Base-by-base conservation (phyloP, 2,888 invertebrate species). In the Embidobia sp. region DNA sequence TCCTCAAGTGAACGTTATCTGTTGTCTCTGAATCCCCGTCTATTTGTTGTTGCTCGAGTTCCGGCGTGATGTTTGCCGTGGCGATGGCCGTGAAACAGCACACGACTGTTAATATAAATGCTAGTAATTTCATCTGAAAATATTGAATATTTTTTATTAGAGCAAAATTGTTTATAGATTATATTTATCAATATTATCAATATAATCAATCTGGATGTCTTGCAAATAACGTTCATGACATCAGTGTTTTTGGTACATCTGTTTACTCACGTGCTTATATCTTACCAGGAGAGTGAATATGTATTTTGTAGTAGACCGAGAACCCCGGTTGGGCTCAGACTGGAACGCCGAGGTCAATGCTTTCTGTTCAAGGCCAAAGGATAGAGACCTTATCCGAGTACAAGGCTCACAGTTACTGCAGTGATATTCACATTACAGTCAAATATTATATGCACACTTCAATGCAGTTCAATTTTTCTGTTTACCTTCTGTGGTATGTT, bases 351-450 rank as follows among this genome's bases (percentile, higher is more conserved):
- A 86, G 86, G 87, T 87, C 86, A 87, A 86, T 83, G 86, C 81
- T 86, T 87, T 82, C 84, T 81, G 81, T 85, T 85, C 85, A 86
- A 86, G 86, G 87, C 85, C 85, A 86, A 86, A 83, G 85, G 82
- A 85, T 84, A 81, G 81, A 79, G 79, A 73, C 76, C 63, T 69
- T 63, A 57, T 44, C 57, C 57, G 27, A 15, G 59, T 22, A 44
- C 33, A 48, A 40, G 69, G 44, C 69, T 42, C 67, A 37, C 51
- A 19, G 59, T 15, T 46, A 59, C 57, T 66, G 40, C 35, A 40
- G 31, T 75, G 29, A 51, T 40, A 75, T 57, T 72, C 55, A 37
- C 29, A 18, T 53, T 29, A 40, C 18, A 15, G 13, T 19, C 37
- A 42, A 59, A 35, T 19, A 57, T 48, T 55, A 55, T 27, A 26